Conservation (phyloP, 1,140 invertebrate species). For the Choristoneura fumiferana region DNA sequence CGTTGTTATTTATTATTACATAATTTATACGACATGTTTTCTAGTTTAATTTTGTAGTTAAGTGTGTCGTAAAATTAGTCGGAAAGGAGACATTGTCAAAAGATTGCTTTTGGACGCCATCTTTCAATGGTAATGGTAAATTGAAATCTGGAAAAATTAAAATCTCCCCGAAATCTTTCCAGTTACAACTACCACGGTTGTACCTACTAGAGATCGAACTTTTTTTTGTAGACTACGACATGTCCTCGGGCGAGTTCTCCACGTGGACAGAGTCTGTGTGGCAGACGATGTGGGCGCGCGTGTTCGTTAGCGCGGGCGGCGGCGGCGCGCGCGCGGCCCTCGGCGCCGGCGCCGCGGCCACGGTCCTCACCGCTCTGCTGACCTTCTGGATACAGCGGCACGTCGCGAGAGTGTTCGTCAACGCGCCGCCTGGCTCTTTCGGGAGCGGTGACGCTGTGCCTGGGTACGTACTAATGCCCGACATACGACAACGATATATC, state of each 20-base stretch:
- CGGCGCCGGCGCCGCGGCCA: slow-evolving; percentile 81
- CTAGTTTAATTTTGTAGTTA: too few relatives aligned
- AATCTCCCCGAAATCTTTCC: too few relatives aligned
- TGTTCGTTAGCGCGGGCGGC: slow-evolving; percentile 89
- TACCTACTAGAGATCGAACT: too few relatives aligned
- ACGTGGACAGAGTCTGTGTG: slow-evolving; percentile 96
- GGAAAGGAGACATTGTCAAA: too few relatives aligned
- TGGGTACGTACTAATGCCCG: slow-evolving; percentile 31
- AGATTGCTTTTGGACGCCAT: too few relatives aligned
- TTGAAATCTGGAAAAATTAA: too few relatives aligned
- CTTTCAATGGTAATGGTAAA: too few relatives aligned
- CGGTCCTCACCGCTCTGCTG: slow-evolving; percentile 82
- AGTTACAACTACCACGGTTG: too few relatives aligned
- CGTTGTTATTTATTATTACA: too few relatives aligned
- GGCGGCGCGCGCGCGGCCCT: slow-evolving; percentile 84
- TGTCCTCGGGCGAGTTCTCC: slow-evolving; percentile 88
- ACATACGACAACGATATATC: too few relatives aligned
- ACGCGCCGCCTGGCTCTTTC: slow-evolving; percentile 21
- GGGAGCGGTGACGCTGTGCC: slow-evolving; percentile 43
- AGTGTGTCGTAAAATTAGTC: too few relatives aligned
- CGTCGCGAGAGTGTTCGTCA: slow-evolving; percentile 81
- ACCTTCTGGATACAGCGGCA: slow-evolving; percentile 85
- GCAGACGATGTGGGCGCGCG: slow-evolving; percentile 84
- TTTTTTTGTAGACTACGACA: slow-evolving; percentile 87
- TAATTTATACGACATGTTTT: too few relatives aligned